Percentiles rank a stretch among this genome's conserved stretches.
Conservation (phyloP, 2,797 vertebrate genomes). For the Triplophysa bombifrons region DNA sequence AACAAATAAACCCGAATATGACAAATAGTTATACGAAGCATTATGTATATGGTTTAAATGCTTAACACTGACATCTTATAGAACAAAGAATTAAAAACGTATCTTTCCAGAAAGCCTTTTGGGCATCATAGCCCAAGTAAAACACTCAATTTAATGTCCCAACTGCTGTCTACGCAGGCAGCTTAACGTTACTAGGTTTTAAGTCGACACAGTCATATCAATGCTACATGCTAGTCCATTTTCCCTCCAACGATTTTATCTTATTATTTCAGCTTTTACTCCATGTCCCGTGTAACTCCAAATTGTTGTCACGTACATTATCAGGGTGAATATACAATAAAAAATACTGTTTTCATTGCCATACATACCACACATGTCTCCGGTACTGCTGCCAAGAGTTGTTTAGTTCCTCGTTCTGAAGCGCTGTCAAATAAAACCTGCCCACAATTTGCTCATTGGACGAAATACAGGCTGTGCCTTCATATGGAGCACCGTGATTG, state of each 20-base stretch:
- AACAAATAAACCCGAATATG: background rate
- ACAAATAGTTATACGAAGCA: background rate
- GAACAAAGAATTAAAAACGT: background rate
- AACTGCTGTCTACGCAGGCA: background rate
- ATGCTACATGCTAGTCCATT: constrained; percentile 37
- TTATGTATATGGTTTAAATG: background rate
- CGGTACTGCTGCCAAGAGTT: constrained; percentile 57
- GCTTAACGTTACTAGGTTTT: background rate
- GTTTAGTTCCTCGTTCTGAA: constrained; percentile 58
- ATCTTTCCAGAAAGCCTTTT: background rate
- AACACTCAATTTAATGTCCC: background rate
- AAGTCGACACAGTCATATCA: background rate
- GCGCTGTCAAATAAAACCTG: constrained; percentile 58
- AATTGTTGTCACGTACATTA: background rate
- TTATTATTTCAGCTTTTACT: constrained; percentile 43
- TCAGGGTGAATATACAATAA: background rate
- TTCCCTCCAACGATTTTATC: background rate
- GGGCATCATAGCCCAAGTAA: background rate
- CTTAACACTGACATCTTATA: background rate
- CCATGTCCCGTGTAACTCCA: background rate
- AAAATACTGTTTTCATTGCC: background rate
- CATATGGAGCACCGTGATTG: constrained; percentile 63
- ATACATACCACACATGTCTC: constrained; percentile 83
- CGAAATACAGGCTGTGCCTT: constrained; percentile 30
- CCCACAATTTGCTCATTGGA: constrained; percentile 50